A percentile compares a stretch with the other conserved stretches of the same genome.
phyloP scores from a whole-genome alignment of 1,140 invertebrate genomes.

The Gonatopus flavifemur region DNA sequence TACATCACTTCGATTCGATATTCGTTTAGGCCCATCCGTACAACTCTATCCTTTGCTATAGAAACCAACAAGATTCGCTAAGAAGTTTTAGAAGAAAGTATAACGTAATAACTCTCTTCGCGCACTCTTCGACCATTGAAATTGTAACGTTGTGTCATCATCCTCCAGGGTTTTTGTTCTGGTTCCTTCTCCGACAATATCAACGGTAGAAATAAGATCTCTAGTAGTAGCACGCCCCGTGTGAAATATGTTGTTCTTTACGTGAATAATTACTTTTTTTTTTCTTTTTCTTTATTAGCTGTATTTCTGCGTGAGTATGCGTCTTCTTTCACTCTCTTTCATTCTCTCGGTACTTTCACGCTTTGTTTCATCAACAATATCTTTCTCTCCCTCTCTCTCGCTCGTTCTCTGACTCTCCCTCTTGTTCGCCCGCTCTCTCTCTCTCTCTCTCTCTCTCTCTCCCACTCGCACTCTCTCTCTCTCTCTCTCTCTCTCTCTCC shows the following conservation, averaged over 20 bases:
- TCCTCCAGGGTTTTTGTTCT: background rate
- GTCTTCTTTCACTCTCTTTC: conserved; percentile 35
- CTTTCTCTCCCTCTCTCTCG: conserved; percentile 22
- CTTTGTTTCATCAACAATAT: conserved; percentile 6
- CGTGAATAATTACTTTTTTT: conserved; percentile 23
- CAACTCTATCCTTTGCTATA: too few species aligned
- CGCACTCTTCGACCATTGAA: too few species aligned
- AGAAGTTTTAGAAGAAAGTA: too few species aligned
- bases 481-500: conserved; percentile 18
- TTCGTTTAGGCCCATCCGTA: too few species aligned
- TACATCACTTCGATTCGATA: too few species aligned
- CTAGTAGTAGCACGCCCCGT: conserved; percentile 46
- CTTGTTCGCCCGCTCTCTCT: conserved; percentile 5
- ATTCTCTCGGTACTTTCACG: conserved; percentile 20
- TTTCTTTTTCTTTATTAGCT: conserved; percentile 27
- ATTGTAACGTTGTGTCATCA: too few species aligned
- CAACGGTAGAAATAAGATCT: too few species aligned
- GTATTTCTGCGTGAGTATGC: conserved; percentile 52
- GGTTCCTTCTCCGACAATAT: conserved; percentile 2
- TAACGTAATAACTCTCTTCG: too few species aligned
- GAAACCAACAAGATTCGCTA: too few species aligned
- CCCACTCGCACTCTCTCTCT: conserved; percentile 11
- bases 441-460: conserved; percentile 12
- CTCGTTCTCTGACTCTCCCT: conserved; percentile 6
- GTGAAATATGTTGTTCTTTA: conserved; percentile 36